Evolutionary conservation across 2,888 invertebrate species (phyloP).

Genomic region (Unio delphinus): DNA sequence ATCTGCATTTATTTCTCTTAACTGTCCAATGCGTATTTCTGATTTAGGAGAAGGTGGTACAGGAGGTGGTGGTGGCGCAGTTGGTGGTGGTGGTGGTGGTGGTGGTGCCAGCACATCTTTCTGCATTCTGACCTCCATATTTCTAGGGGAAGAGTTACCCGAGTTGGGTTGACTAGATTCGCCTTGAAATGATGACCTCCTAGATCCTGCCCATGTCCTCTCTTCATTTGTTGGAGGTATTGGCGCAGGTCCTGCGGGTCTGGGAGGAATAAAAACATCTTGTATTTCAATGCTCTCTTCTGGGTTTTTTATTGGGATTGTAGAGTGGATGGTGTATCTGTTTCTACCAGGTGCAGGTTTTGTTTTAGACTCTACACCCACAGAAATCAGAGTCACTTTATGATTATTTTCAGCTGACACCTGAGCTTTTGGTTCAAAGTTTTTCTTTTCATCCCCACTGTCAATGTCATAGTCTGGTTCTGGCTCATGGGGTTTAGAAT

Average conservation of each 20-base stretch:
- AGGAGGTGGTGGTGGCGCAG: constrained; percentile 32
- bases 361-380: constrained; percentile 35
- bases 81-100: constrained; percentile 33
- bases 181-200: constrained; percentile 14
- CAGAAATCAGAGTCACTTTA: constrained; percentile 55
- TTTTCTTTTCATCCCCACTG: constrained; percentile 42
- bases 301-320: constrained; percentile 22
- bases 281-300: constrained; percentile 6
- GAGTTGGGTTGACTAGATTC: constrained; percentile 15
- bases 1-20: constrained; percentile 8
- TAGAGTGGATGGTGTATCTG: constrained; percentile 27
- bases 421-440: constrained; percentile 16
- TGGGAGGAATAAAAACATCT: constrained; percentile 40
- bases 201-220: too few species aligned
- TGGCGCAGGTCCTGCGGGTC: constrained; percentile 46
- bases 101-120: constrained; percentile 13
- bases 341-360: constrained; percentile 4
- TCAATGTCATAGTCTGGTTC: constrained; percentile 61
- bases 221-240: constrained; percentile 1
- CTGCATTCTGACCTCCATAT: background rate
- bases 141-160: background rate
- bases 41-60: constrained; percentile 18
- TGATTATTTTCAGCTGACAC: constrained; percentile 20
- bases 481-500: constrained; percentile 42
- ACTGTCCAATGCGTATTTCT: constrained; percentile 18